A percentile compares a stretch with the other conserved stretches of the same genome.
phyloP scores from a whole-genome alignment of 2,797 vertebrate genomes.

The Falco columbarius region DNA sequence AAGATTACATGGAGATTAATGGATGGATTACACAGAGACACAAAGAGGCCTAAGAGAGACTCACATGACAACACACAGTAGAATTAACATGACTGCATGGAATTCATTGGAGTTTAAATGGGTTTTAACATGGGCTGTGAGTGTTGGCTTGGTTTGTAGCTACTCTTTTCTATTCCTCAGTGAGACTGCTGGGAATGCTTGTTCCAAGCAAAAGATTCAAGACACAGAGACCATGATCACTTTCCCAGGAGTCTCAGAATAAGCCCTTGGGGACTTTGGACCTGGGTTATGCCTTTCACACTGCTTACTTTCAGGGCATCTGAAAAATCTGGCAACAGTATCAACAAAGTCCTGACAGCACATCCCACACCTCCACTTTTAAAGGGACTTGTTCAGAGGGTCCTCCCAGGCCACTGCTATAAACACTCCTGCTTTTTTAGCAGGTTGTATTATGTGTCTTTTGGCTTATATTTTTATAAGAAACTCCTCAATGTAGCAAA shows the following conservation, averaged over 20 bases:
- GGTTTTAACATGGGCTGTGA: neutral
- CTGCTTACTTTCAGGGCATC: neutral
- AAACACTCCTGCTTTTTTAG: neutral
- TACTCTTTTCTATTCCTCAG: neutral
- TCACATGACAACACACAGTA: neutral
- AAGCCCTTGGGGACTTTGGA: neutral
- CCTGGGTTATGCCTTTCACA: neutral
- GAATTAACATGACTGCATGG: neutral
- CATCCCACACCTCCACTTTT: neutral
- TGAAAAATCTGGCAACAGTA: neutral
- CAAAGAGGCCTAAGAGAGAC: neutral
- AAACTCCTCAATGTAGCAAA: neutral
- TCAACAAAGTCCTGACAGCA: neutral
- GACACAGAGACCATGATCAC: neutral
- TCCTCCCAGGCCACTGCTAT: neutral
- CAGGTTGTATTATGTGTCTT: neutral
- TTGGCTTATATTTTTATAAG: neutral
- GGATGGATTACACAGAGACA: neutral
- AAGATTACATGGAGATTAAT: neutral
- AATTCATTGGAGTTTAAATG: neutral
- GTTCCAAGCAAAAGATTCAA: neutral
- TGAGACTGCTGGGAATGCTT: neutral
- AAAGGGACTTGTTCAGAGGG: neutral
- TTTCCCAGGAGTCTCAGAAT: neutral
- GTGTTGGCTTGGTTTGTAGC: neutral